Evolutionary conservation across 2,797 vertebrate species (phyloP).

Genomic region (Todus mexicanus): DNA sequence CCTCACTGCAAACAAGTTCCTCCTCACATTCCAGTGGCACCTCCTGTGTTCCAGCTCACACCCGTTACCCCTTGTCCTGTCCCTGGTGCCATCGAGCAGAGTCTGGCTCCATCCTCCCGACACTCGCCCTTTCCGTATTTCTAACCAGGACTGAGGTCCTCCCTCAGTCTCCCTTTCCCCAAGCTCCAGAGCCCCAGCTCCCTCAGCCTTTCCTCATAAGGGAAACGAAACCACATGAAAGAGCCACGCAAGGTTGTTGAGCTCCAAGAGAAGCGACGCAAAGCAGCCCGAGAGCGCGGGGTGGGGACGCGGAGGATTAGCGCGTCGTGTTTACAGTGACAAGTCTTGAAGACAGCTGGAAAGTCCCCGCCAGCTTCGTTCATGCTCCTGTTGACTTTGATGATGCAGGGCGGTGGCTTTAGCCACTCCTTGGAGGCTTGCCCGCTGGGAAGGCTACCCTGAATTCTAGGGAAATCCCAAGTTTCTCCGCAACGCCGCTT

Average conservation of each 20-base stretch:
- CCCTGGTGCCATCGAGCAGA: too few relatives aligned
- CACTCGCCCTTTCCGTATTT: too few relatives aligned
- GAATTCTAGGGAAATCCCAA: slow-evolving; percentile 56
- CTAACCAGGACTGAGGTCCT: too few relatives aligned
- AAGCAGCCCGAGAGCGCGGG: neutral
- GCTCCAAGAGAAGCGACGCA: neutral
- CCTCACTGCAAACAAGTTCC: too few relatives aligned
- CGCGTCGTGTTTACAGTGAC: neutral
- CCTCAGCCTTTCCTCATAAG: too few relatives aligned
- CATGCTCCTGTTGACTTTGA: neutral
- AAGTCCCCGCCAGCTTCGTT: neutral
- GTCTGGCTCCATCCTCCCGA: too few relatives aligned
- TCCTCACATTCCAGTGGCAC: too few relatives aligned
- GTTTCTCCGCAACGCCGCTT: neutral
- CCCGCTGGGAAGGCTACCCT: neutral
- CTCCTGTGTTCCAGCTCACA: too few relatives aligned
- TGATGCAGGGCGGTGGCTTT: neutral
- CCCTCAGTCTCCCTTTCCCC: too few relatives aligned
- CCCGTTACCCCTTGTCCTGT: too few relatives aligned
- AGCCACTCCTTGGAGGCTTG: neutral
- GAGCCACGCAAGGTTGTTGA: neutral
- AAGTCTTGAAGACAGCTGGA: neutral
- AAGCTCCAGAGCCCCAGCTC: too few relatives aligned
- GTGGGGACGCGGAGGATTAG: neutral
- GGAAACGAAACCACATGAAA: neutral